phyloP scores from a whole-genome alignment of 2,888 invertebrate species.

The Tachystola acroxantha region DNA sequence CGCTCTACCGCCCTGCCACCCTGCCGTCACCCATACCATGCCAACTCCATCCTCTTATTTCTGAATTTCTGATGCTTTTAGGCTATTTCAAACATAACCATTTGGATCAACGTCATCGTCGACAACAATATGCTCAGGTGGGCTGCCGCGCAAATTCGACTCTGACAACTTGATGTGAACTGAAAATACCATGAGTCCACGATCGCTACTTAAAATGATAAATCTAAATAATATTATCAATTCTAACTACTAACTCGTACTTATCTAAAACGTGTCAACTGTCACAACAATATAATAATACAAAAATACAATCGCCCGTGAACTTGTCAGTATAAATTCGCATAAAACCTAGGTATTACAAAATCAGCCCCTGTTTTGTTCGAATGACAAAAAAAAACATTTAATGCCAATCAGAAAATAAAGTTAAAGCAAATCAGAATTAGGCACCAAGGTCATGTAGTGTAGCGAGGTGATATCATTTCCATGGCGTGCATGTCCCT shows the following conservation, averaged over 20 bases:
- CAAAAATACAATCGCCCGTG: background rate
- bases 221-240: too few species aligned
- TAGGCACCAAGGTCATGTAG: slow-evolving; percentile 63
- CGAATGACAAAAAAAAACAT: slow-evolving; percentile 2
- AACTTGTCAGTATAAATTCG: slow-evolving; percentile 1
- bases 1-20: slow-evolving; percentile 18
- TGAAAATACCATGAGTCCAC: too few species aligned
- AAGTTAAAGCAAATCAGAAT: slow-evolving; percentile 68
- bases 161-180: too few species aligned
- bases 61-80: slow-evolving; percentile 33
- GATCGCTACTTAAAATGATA: too few species aligned
- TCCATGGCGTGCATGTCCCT: slow-evolving; percentile 67
- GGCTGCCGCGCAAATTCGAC: too few species aligned
- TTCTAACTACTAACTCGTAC: too few species aligned
- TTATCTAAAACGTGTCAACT: too few species aligned
- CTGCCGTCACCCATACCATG: slow-evolving; percentile 20
- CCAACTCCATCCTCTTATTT: slow-evolving; percentile 32
- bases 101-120: slow-evolving; percentile 23
- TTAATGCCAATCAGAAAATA: slow-evolving; percentile 51
- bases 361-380: background rate
- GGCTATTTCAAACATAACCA: slow-evolving; percentile 19
- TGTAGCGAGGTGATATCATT: slow-evolving; percentile 65
- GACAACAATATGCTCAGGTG: too few species aligned
- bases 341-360: background rate
- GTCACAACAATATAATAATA: too few species aligned